A percentile compares a stretch with the other conserved stretches of the same genome.
These are phyloP conservation scores for Lasioglossum pauxillum DNA, from an alignment of 2,888 invertebrate genomes.

Conservation along the genomic window DNA sequence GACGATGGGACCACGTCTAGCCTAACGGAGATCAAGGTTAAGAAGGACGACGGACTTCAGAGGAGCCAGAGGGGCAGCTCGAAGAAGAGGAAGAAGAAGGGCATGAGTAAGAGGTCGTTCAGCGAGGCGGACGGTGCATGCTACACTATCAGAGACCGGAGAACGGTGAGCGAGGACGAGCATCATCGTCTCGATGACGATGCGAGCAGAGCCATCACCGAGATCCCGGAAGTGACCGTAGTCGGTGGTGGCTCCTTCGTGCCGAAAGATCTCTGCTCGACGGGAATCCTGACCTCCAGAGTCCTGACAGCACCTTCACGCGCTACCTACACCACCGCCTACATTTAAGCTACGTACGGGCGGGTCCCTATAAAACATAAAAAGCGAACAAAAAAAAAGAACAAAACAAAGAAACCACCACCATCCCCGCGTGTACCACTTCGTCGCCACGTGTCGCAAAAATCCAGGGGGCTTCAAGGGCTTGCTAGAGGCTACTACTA, in stretches of 20 bases:
- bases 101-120: conserved; percentile 36
- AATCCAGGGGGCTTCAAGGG: conserved; percentile 77
- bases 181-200: conserved; percentile 36
- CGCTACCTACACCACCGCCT: conserved; percentile 83
- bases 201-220: conserved; percentile 70
- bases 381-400: conserved; percentile 40
- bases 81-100: conserved; percentile 58
- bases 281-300: conserved; percentile 80
- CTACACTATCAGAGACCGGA: conserved; percentile 25
- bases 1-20: neutral
- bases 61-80: conserved; percentile 36
- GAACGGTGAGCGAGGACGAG: conserved; percentile 63
- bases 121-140: conserved; percentile 44
- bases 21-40: neutral
- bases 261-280: conserved; percentile 79
- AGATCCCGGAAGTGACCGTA: conserved; percentile 77
- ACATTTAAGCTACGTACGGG: conserved; percentile 80
- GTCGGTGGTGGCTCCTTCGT: conserved; percentile 76
- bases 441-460: conserved; percentile 74
- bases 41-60: neutral
- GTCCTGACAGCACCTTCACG: conserved; percentile 81
- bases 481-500: conserved; percentile 80
- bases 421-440: conserved; percentile 49
- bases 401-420: neutral
- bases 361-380: conserved; percentile 55